Evolutionary conservation across 1,140 invertebrate species (phyloP), one percentile per base, ranked within the genome.

Genomic region (Drosophila setifemur): DNA sequence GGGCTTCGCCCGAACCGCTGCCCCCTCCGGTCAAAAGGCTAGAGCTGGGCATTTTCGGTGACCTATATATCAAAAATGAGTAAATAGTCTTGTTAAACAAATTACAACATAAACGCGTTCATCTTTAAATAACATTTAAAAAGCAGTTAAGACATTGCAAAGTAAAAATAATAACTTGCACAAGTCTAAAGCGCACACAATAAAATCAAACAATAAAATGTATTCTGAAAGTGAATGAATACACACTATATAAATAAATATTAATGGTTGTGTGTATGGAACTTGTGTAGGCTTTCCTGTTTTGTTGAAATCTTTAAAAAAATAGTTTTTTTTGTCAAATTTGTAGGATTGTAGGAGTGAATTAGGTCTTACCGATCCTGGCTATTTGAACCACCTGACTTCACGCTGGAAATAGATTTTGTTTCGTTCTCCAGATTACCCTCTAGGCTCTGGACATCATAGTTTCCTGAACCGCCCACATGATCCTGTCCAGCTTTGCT

Each of bases 371-470:
- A 89, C 88, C 88, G 81, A 35, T 89, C 94, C 70, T 95, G 92
- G 77, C 93, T 90, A 73, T 93, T 90, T 40, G 94, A 93, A 75
- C 94, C 94, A 68, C 94, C 91, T 55, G 92, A 94, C 87, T 92
- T 94, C 72, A 91, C 92, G 91, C 92, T 94, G 81, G 91, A 94
- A 82, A 92, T 94, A 82, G 91, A 94, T 91, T 92, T 94, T 58
- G 91, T 94, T 75, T 90, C 94, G 6, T 94, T 95, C 89, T 97
- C 96, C 47, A 96, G 94, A 91, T 97, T 97, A 57, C 87, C 83
- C 67, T 85, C 76, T 25, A 86, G 58, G 25, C 81, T 86, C 35
- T 86, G 81, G 6, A 72, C 82, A 55, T 86, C 81, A 40, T 81
- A 85, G 35, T 73, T 83, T 52, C 25, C 52, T 4, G 14, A 49